phyloP scores from a whole-genome alignment of 2,888 invertebrate species.

The Eristalis pertinax region DNA sequence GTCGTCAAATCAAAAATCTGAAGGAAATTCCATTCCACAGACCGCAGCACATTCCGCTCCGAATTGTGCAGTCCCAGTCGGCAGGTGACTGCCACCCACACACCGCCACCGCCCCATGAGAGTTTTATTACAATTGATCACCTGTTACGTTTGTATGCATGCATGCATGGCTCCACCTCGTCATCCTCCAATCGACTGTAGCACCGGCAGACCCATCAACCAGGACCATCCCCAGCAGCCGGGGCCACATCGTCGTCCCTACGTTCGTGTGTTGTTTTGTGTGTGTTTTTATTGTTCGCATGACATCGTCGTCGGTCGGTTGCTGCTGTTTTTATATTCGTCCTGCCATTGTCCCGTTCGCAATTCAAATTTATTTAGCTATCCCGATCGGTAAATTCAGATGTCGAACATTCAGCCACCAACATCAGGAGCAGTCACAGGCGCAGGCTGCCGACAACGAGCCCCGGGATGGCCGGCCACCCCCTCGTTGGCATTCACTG shows the following conservation, averaged over 20 bases:
- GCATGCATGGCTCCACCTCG: constrained; percentile 54
- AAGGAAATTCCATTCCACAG: not conserved
- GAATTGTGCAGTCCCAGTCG: not conserved
- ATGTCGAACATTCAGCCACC: constrained; percentile 48
- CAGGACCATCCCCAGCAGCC: constrained; percentile 2
- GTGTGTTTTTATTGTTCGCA: constrained; percentile 3
- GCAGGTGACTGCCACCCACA: not conserved
- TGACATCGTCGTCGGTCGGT: not conserved
- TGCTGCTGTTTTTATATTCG: constrained; percentile 49
- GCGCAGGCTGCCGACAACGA: not conserved
- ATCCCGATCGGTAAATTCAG: constrained; percentile 69
- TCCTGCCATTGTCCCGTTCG: constrained; percentile 52
- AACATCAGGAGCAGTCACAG: constrained; percentile 26
- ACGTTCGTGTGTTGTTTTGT: constrained; percentile 4
- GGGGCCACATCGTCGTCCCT: constrained; percentile 5
- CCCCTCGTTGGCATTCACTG: not conserved
- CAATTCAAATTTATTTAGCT: constrained; percentile 70
- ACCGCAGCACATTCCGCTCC: constrained; percentile 28
- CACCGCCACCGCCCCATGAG: constrained; percentile 73
- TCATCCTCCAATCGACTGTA: constrained; percentile 22
- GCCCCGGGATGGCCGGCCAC: not conserved
- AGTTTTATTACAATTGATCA: constrained; percentile 79
- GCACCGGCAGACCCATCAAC: too few species aligned
- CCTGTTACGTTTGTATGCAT: constrained; percentile 77
- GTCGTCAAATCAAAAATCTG: not conserved